Percentiles rank a stretch among this genome's conserved stretches.
Evolutionary conservation across 1,140 invertebrate genomes (phyloP).

Genomic region (Limonius californicus): DNA sequence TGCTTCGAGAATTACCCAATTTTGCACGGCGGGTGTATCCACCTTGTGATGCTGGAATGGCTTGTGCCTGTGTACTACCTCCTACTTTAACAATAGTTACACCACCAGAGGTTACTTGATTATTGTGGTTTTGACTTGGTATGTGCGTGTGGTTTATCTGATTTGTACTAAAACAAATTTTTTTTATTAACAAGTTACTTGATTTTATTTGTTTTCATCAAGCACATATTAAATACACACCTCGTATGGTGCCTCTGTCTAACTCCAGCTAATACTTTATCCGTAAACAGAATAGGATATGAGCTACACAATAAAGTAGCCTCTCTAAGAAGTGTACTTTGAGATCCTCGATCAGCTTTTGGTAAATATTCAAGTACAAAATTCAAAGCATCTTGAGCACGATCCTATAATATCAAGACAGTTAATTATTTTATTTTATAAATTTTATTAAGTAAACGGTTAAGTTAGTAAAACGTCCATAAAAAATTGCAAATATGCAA

Average conservation of each 20-base stretch:
- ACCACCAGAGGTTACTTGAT: slow-evolving; percentile 61
- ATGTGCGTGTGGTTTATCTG: slow-evolving; percentile 36
- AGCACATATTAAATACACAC: no score
- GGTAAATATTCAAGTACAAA: slow-evolving; percentile 72
- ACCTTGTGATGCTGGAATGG: slow-evolving; percentile 41
- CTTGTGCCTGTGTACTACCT: slow-evolving; percentile 43
- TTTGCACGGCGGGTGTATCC: slow-evolving; percentile 61
- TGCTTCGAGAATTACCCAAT: slow-evolving; percentile 64
- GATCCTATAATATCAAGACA: slow-evolving; percentile 60
- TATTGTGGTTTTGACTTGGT: slow-evolving; percentile 54
- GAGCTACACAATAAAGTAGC: slow-evolving; percentile 73
- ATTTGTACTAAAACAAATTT: slow-evolving; percentile 42
- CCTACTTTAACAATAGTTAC: slow-evolving; percentile 74
- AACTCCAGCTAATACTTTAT: slow-evolving; percentile 70
- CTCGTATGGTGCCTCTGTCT: slow-evolving; percentile 58
- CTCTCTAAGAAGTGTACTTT: slow-evolving; percentile 69
- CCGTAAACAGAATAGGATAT: slow-evolving; percentile 71
- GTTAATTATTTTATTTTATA: slow-evolving; percentile 1
- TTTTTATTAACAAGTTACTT: no score
- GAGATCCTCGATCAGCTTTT: slow-evolving; percentile 63
- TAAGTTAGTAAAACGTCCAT: no score
- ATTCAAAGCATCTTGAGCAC: slow-evolving; percentile 72
- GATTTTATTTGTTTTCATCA: no score
- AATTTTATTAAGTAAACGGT: no score
- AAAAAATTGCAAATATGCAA: no score